Percentiles rank a stretch among this genome's conserved stretches.
phyloP scores from a whole-genome alignment of 2,113 vertebrate genomes.

The Equus przewalskii region DNA sequence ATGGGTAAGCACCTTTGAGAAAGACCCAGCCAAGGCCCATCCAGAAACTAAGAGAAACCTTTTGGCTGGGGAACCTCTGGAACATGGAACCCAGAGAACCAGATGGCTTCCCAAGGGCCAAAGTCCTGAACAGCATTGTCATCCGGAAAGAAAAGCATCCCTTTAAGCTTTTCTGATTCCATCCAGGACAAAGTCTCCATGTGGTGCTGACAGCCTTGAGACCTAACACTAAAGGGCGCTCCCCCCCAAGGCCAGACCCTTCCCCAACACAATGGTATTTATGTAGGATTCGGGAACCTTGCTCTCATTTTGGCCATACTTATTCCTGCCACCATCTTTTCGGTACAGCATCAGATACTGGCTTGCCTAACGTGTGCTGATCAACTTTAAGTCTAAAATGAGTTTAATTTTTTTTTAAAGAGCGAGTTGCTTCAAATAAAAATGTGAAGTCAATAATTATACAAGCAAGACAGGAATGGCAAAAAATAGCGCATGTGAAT shows the following conservation, averaged over 20 bases:
- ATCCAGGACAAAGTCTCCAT: neutral
- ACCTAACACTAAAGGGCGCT: neutral
- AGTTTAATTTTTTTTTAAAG: neutral
- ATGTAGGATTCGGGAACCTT: neutral
- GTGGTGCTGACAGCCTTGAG: neutral
- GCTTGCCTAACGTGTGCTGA: neutral
- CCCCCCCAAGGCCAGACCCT: neutral
- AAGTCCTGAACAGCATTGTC: neutral
- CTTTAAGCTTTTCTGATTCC: neutral
- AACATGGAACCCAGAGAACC: too few species aligned
- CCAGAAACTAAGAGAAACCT: neutral
- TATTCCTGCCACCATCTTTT: neutral
- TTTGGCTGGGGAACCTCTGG: neutral
- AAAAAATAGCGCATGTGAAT: neutral
- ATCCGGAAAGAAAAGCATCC: neutral
- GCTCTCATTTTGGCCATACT: neutral
- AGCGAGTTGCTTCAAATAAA: neutral
- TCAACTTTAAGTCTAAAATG: neutral
- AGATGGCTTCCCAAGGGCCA: neutral
- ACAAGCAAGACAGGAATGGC: neutral
- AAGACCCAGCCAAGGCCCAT: neutral
- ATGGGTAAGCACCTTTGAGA: neutral
- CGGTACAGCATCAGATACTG: fast-evolving
- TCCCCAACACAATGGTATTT: too few species aligned
- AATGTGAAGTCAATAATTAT: neutral